A percentile compares a stretch with the other conserved stretches of the same genome.
Conservation (phyloP, 1,140 invertebrate species). For the Penaeus indicus region DNA sequence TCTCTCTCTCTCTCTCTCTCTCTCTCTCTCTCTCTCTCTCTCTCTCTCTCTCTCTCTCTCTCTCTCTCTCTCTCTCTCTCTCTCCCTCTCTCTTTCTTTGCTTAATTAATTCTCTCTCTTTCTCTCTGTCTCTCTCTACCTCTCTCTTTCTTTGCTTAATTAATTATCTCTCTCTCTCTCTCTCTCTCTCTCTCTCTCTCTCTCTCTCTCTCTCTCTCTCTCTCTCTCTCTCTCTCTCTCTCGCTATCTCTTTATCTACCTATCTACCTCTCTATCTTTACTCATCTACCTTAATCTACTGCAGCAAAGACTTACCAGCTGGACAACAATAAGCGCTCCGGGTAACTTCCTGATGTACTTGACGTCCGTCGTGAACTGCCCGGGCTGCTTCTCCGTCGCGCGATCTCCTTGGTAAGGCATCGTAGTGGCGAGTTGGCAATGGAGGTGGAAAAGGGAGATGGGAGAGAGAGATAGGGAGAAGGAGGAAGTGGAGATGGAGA, state of each 20-base stretch:
- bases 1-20: not conserved
- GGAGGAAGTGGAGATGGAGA: no score
- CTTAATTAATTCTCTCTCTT: no score
- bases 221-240: not conserved
- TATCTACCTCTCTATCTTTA: no score
- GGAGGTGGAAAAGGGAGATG: no score
- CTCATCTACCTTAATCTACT: no score
- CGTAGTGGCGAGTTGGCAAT: not conserved
- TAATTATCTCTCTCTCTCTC: not conserved
- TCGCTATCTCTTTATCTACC: not conserved
- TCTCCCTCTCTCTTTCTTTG: no score
- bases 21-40: not conserved
- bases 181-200: not conserved
- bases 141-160: no score
- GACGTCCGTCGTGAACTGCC: slow-evolving; percentile 26
- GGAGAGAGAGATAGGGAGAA: no score
- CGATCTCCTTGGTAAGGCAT: slow-evolving; percentile 41
- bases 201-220: not conserved
- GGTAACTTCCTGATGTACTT: slow-evolving; percentile 29
- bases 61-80: not conserved
- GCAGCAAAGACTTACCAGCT: not conserved
- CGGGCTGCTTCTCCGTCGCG: not conserved
- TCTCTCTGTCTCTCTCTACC: no score
- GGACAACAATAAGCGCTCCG: not conserved
- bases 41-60: not conserved